Percentiles rank a stretch among this genome's conserved stretches.
These are phyloP conservation scores for Paedocypris micromegethes DNA, from an alignment of 2,797 vertebrate species.

Conservation along the genomic window DNA sequence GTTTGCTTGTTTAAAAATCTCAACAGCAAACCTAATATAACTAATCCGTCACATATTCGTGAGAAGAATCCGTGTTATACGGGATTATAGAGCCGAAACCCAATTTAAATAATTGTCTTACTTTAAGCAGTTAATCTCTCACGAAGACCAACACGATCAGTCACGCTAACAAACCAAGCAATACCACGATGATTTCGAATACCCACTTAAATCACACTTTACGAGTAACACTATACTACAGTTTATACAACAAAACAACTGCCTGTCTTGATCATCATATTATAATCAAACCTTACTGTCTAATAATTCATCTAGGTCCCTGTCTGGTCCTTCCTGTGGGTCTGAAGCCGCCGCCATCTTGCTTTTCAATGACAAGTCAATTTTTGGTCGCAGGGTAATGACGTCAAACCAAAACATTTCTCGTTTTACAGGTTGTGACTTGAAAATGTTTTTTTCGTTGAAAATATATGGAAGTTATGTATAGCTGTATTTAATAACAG, in stretches of 20 bases:
- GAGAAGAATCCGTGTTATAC: no score
- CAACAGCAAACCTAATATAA: no score
- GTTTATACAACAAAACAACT: neutral
- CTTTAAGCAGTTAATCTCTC: no score
- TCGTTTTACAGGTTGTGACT: neutral
- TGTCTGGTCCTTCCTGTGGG: slow-evolving; percentile 54
- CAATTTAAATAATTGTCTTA: no score
- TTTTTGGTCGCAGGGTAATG: slow-evolving; percentile 27
- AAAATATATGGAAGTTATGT: no score
- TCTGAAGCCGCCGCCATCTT: slow-evolving; percentile 68
- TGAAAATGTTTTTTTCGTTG: neutral
- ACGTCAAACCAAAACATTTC: slow-evolving; percentile 20
- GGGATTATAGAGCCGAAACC: no score
- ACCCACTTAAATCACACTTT: no score
- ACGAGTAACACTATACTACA: neutral
- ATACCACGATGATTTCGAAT: no score
- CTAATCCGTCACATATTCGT: no score
- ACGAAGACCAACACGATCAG: neutral
- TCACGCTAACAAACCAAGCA: neutral
- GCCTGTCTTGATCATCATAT: neutral
- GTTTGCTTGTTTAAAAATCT: no score
- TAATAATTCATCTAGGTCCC: slow-evolving; percentile 73
- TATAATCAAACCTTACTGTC: slow-evolving; percentile 66
- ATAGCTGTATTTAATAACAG: no score
- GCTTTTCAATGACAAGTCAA: slow-evolving; percentile 28